Conservation (phyloP, 2,888 invertebrate genomes). For the Digitonthophagus gazella region DNA sequence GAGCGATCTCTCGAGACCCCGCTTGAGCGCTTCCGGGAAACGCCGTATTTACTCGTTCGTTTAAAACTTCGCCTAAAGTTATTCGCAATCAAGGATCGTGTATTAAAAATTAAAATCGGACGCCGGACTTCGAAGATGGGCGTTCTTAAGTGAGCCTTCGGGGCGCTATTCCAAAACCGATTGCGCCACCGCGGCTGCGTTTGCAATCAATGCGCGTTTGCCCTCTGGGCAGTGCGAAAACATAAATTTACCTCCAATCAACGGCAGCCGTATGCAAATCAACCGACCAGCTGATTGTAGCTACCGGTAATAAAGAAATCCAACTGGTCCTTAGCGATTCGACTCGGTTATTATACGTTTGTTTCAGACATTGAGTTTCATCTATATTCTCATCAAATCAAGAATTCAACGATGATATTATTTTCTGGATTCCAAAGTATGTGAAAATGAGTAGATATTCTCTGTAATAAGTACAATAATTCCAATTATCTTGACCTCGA, state of each 20-base stretch:
- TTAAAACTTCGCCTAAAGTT: neutral
- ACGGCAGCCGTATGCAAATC: neutral
- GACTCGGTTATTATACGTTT: neutral
- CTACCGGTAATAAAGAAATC: neutral
- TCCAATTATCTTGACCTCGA: too few relatives aligned
- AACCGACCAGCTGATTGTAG: neutral
- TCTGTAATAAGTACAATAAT: too few relatives aligned
- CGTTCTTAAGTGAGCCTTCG: neutral
- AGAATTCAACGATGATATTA: neutral
- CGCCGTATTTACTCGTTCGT: neutral
- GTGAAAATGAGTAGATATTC: too few relatives aligned
- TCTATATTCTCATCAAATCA: neutral
- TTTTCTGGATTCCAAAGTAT: too few relatives aligned
- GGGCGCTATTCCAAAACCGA: neutral
- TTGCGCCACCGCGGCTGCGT: neutral
- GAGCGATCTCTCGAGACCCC: neutral
- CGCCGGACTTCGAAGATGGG: neutral
- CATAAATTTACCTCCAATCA: neutral
- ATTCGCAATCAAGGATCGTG: neutral
- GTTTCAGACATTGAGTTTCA: neutral
- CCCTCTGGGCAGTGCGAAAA: neutral
- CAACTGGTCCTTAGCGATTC: neutral
- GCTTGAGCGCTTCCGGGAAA: conserved; percentile 7
- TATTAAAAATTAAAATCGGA: neutral
- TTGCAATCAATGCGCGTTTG: neutral